Evolutionary conservation across 2,888 invertebrate genomes (phyloP).

Genomic region (Noctua janthina): DNA sequence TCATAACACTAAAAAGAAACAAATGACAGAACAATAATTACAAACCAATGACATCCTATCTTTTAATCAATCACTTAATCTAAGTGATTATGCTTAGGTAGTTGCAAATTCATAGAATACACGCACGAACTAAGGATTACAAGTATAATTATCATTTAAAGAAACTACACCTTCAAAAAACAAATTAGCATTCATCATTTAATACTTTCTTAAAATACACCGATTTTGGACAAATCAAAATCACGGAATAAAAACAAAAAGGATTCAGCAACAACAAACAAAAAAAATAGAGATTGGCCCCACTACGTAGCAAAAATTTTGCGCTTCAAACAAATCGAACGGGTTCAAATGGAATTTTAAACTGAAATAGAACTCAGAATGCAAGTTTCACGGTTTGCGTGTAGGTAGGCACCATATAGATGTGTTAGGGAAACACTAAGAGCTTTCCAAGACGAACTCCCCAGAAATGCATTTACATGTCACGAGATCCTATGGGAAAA

Average conservation of each 20-base stretch:
- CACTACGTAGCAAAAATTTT: slow-evolving; percentile 24
- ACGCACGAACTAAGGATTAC: not conserved
- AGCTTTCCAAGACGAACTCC: slow-evolving; percentile 86
- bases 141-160: not conserved
- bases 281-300: slow-evolving; percentile 11
- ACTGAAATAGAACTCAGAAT: slow-evolving; percentile 58
- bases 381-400: slow-evolving; percentile 58
- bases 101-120: slow-evolving; percentile 3
- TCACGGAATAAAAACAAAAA: slow-evolving; percentile 11
- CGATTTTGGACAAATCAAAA: not conserved
- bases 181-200: not conserved
- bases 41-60: not conserved
- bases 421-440: slow-evolving; percentile 73
- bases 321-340: slow-evolving; percentile 45
- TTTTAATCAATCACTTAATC: not conserved
- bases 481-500: slow-evolving; percentile 85
- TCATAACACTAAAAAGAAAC: not conserved
- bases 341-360: slow-evolving; percentile 60
- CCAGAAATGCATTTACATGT: slow-evolving; percentile 89
- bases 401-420: slow-evolving; percentile 47
- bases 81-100: not conserved
- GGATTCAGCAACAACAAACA: not conserved
- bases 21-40: not conserved
- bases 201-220: not conserved
- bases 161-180: not conserved